Evolutionary conservation across 2,797 vertebrate species (phyloP), one percentile per base, ranked within the genome.

Genomic region (Philypnodon macrostomus): DNA sequence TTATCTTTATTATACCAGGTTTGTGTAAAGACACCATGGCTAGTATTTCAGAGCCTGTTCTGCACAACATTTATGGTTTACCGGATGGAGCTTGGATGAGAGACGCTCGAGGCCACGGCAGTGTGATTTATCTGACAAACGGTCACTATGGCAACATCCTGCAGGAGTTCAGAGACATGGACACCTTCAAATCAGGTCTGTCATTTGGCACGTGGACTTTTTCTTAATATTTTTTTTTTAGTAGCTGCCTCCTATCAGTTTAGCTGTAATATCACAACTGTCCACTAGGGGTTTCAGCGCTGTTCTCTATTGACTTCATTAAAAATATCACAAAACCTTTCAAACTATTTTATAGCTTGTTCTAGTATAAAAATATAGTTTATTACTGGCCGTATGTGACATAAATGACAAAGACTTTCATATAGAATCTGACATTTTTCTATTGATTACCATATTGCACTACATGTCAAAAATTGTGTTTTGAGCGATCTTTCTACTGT

Each of bases 71-170:
- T 0, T 98, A 93, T 0, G 95, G 95, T 23, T 86, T 85, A 23
- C 93, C 89, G 0, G 93, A 94, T 37, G 95, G 95, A 2, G 92
- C 93, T 53, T 98, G 95, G 95, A 97, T 98, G 95, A 97, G 91
- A 77, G 95, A 98, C 36, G 92, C 94, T 0, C 85, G 94, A 23
- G 93, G 93, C 38, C 89, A 77, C 16, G 94, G 96, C 29, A 93
- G 91, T 27, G 86, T 92, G 40, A 94, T 98, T 69, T 98, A 96
- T 0, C 90, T 97, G 16, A 95, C 95, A 42, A 92, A 92, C 58
- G 92, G 94, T 68, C 94, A 93, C 81, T 94, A 93, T 0, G 93
- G 94, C 50, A 93, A 89, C 82, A 92, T 84, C 0, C 80, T 98
- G 38, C 86, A 92, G 40, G 95, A 97, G 80, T 98, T 95, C 77